Conservation (phyloP, 2,113 vertebrate species). For the Corydoras maculifer region DNA sequence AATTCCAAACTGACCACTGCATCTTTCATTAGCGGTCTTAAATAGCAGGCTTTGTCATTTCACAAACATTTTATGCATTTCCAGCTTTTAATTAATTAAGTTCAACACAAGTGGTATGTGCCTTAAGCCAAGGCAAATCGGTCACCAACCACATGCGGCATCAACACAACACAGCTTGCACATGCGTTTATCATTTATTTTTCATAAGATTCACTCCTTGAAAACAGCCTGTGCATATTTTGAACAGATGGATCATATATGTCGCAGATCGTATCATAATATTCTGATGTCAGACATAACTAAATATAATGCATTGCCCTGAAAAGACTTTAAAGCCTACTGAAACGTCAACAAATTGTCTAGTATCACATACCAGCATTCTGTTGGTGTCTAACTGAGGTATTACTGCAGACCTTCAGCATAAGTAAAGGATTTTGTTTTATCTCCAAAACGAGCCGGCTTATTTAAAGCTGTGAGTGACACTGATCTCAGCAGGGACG, state of each 20-base stretch:
- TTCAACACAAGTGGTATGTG: conserved; percentile 2
- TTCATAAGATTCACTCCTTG: conserved; percentile 16
- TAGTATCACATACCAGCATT: conserved; percentile 1
- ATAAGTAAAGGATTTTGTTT: not conserved
- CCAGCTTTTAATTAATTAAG: conserved; percentile 6
- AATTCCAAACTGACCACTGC: too few species aligned
- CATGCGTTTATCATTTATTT: conserved; percentile 26
- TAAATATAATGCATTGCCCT: conserved; percentile 1
- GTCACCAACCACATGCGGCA: conserved; percentile 3
- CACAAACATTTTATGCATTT: not conserved
- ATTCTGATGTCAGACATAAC: not conserved
- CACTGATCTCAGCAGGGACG: conserved; percentile 10
- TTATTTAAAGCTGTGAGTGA: conserved; percentile 3
- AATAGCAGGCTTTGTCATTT: not conserved
- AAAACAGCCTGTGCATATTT: conserved; percentile 11
- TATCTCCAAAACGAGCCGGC: conserved; percentile 1
- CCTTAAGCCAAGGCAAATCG: conserved; percentile 3
- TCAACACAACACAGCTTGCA: conserved; percentile 6
- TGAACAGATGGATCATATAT: conserved; percentile 18
- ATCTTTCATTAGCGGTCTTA: not conserved
- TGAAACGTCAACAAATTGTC: not conserved
- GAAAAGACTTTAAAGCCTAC: not conserved
- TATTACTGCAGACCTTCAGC: not conserved
- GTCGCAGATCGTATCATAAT: not conserved
- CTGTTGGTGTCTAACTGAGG: not conserved